Base-by-base conservation (phyloP, 2,888 invertebrate species). In the Byasa hedistus region DNA sequence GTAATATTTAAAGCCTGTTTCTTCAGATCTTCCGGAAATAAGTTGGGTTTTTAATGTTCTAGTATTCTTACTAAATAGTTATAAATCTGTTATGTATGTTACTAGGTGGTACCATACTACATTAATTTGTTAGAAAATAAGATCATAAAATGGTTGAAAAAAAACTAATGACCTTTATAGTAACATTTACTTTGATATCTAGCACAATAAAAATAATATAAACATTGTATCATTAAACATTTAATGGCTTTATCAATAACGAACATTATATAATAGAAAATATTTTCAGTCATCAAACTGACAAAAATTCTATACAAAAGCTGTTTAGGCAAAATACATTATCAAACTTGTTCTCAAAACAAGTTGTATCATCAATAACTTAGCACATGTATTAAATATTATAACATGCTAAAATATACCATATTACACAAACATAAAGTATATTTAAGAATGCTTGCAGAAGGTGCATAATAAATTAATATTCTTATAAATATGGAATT, bases 401-500 rank as follows among this genome's bases (percentile, higher is more conserved):
- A 17, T 23, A 19, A 0, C 32, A 56, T 55, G 23, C 5, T 54
- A 55, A 58, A 55, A n/a, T 59, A n/a, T 61, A 48, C 48, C 58
- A 3, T 66, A 58, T 62, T 22, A 2, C 7, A 10, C 3, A 3
- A 2, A 2, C 15, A 8, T 36, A 64, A 21, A 39, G 54, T 64
- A 36, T 15, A 23, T 54, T 64, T 54, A 24, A 58, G 54, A 19
- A 39, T 58, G 36, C 36, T 58, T 32, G 36, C 23, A 23, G 10
- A 5, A 23, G 5, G 10, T 51, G 24, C 22, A 48, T 63, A 21
- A n/a, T 19, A 15, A 39, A 8, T 17, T n/a, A 48, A 51, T 36
- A 64, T 39, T 36, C 22, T 55, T 66, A 61, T 66, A 23, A 19
- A 51, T 55, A 61, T 27, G 24, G 52, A 61, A 24, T 27, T 66